A percentile compares a stretch with the other conserved stretches of the same genome.
Conservation (phyloP, 2,113 vertebrate species). For the Psittacara wagleri region DNA sequence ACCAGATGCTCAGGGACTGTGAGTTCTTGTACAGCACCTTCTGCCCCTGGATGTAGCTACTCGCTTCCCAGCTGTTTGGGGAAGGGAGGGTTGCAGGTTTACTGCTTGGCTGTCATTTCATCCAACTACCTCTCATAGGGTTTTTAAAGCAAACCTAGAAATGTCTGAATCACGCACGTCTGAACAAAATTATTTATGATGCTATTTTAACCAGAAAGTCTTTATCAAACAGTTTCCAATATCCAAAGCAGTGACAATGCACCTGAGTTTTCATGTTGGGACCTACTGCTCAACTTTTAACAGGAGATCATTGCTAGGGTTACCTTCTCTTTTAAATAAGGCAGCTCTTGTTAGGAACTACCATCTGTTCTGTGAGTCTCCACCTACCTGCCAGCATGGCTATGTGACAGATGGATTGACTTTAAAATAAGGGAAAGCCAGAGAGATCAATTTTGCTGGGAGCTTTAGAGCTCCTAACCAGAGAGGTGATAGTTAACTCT, state of each 20-base stretch:
- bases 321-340: not conserved
- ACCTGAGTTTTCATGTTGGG: not conserved
- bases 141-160: not conserved
- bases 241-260: fast-evolving
- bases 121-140: not conserved
- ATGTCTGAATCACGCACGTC: not conserved
- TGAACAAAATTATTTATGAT: not conserved
- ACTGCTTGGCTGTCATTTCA: not conserved
- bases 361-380: not conserved
- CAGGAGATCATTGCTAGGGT: not conserved
- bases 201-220: not conserved
- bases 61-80: not conserved
- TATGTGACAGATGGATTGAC: not conserved
- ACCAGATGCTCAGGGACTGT: not conserved
- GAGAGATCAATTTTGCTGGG: not conserved
- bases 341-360: not conserved
- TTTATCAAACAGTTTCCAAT: not conserved
- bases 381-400: not conserved
- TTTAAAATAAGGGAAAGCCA: not conserved
- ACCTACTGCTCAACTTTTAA: not conserved
- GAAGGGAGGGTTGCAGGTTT: not conserved
- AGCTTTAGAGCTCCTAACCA: not conserved
- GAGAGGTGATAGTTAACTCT: not conserved
- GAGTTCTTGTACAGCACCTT: fast-evolving
- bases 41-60: no score